Base-by-base conservation (phyloP, 2,888 invertebrate genomes). In the Nomada fucata region DNA sequence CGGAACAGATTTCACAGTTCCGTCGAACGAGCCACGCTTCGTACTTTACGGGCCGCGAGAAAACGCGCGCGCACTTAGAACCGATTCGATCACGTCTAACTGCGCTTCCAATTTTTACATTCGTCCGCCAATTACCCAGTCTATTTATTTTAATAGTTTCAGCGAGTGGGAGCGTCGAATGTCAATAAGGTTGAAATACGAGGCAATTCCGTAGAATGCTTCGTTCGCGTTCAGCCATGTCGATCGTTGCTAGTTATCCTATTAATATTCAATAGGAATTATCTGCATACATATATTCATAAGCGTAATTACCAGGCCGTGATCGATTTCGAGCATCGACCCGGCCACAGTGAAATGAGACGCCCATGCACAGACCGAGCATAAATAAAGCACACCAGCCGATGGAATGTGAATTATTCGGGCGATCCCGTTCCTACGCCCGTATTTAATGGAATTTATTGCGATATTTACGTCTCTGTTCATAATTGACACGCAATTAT, bases 401-500 rank as follows among this genome's bases (percentile, higher is more conserved):
- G 29, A 50, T 60, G 23, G 73, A 65, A 57, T 50, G 63, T 13
- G 47, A 57, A 71, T 71, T 64, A 55, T 29, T 20, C 4, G 18
- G 18, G 1, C 47, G 60, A 63, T 74, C 23, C 20, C 53, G 5
- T 42, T 20, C 36, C 36, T 50, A 10, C 36, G 23, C 57, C 20
- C 15, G 18, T 78, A 76, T 57, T 42, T 69, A 55, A 75, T 36
- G 5, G 5, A 55, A 29, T 55, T 68, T 50, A 15, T 42, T 18
- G 23, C 68, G 68, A 69, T 63, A 69, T 63, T 63, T 52, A 44
- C 57, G 18, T 57, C 50, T 63, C 50, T n/a, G 10, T 26, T 42
- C 18, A 3, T 76, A 76, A 76, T 79, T 52, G 78, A 59, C 63
- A 68, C 57, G 63, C 42, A 69, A 79, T 79, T 69, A 64, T 29